A percentile compares a stretch with the other conserved stretches of the same genome.
Evolutionary conservation across 2,888 invertebrate species (phyloP).

Genomic region (Calameuta pallipes): DNA sequence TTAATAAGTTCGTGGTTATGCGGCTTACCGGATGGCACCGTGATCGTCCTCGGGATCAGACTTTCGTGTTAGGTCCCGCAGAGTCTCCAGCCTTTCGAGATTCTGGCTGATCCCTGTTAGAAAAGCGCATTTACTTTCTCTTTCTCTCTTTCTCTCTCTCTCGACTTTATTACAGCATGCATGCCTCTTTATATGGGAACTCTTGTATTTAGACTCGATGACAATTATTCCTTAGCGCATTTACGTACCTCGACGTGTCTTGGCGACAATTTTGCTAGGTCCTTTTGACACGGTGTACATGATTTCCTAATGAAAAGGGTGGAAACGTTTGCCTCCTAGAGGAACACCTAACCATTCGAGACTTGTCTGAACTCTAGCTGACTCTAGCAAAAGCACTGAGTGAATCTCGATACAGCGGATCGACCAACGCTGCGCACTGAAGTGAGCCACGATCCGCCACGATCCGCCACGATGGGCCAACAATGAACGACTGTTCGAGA

Average conservation of each 20-base stretch:
- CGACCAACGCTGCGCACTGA: background rate
- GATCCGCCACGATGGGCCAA: background rate
- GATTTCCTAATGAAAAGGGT: slow-evolving; percentile 46
- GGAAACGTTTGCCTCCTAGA: slow-evolving; percentile 4
- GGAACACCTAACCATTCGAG: slow-evolving; percentile 31
- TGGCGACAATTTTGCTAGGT: slow-evolving; percentile 88
- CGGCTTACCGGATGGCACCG: slow-evolving; percentile 74
- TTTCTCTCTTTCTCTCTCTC: too few relatives aligned
- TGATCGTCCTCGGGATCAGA: slow-evolving; percentile 76
- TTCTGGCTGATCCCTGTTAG: slow-evolving; percentile 81
- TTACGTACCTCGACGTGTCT: slow-evolving; percentile 80
- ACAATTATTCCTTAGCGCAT: slow-evolving; percentile 11
- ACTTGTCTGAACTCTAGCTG: slow-evolving; percentile 18
- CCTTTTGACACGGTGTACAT: slow-evolving; percentile 92
- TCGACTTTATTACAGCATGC: too few relatives aligned
- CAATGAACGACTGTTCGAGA: too few relatives aligned
- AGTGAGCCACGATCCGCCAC: background rate
- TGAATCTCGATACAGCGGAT: background rate
- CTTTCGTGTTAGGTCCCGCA: slow-evolving; percentile 78
- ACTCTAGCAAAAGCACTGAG: background rate
- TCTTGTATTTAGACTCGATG: too few relatives aligned
- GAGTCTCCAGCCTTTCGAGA: slow-evolving; percentile 81
- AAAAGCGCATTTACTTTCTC: background rate
- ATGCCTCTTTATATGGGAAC: too few relatives aligned
- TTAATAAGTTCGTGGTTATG: slow-evolving; percentile 20